phyloP scores from a whole-genome alignment of 2,888 invertebrate genomes.

The Hydropsyche betteni region DNA sequence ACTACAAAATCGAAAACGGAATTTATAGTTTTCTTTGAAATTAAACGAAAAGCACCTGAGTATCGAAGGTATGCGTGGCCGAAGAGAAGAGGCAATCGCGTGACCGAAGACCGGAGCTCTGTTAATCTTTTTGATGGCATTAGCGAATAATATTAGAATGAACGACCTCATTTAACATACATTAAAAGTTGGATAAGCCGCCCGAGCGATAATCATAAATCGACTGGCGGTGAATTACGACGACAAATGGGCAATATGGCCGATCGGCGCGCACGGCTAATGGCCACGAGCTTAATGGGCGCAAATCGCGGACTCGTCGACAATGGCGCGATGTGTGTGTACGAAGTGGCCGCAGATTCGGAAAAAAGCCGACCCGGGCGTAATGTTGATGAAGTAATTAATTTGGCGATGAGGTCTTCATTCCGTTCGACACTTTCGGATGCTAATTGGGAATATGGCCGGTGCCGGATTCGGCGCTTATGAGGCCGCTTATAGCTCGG shows the following conservation, averaged over 20 bases:
- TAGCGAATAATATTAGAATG: constrained; percentile 38
- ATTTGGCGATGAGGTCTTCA: constrained; percentile 25
- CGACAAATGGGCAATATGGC: constrained; percentile 15
- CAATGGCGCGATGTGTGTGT: background rate
- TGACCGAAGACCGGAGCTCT: constrained; percentile 23
- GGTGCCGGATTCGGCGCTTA: constrained; percentile 29
- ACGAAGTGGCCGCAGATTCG: background rate
- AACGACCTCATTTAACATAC: constrained; percentile 43
- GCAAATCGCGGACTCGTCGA: background rate
- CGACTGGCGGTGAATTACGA: constrained; percentile 22
- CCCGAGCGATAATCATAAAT: constrained; percentile 36
- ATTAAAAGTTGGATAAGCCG: constrained; percentile 34
- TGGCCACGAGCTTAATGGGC: background rate
- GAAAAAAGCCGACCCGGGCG: background rate
- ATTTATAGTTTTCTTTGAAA: background rate
- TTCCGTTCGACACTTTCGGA: constrained; percentile 17
- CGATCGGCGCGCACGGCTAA: background rate
- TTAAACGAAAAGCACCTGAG: background rate
- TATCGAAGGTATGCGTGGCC: background rate
- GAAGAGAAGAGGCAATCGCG: constrained; percentile 30
- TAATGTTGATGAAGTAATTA: constrained; percentile 35
- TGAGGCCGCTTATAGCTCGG: background rate
- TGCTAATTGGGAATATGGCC: constrained; percentile 28
- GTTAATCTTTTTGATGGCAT: constrained; percentile 32
- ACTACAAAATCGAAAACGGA: too few relatives aligned